Evolutionary conservation across 1,140 invertebrate species (phyloP).

Genomic region (Drosophila lacteicornis): DNA sequence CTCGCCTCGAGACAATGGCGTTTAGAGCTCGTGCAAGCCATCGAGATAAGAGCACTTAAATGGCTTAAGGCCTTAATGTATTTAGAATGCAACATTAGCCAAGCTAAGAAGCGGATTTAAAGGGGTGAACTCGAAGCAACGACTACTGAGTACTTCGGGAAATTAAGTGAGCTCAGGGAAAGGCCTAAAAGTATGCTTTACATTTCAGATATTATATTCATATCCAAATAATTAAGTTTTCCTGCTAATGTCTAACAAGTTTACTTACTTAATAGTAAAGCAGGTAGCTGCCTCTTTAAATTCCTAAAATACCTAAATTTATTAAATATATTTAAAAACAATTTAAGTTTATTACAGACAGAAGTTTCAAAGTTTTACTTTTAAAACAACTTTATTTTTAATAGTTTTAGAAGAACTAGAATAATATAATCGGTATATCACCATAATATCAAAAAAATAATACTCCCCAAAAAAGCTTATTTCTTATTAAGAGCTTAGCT

Average conservation of each 20-base stretch:
- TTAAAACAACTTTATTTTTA: too few relatives aligned
- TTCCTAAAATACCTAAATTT: too few relatives aligned
- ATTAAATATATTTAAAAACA: too few relatives aligned
- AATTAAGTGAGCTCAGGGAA: too few relatives aligned
- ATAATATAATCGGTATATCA: background rate
- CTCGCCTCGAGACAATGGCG: conserved; percentile 27
- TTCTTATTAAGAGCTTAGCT: background rate
- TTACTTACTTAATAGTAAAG: background rate
- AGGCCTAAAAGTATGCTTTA: conserved; percentile 24
- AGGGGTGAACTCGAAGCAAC: background rate
- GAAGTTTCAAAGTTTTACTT: too few relatives aligned
- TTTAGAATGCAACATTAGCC: conserved; percentile 65
- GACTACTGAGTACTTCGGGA: conserved; percentile 10
- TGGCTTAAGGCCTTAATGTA: conserved; percentile 43
- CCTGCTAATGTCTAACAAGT: too few relatives aligned
- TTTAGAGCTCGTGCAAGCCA: conserved; percentile 41
- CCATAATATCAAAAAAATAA: background rate
- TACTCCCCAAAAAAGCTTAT: background rate
- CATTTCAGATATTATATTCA: background rate
- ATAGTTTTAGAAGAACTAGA: too few relatives aligned
- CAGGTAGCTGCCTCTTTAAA: background rate
- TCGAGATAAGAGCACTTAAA: conserved; percentile 64
- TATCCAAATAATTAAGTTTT: background rate
- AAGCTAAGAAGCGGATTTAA: conserved; percentile 14
- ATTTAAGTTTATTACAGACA: too few relatives aligned